phyloP scores from a whole-genome alignment of 2,797 vertebrate species.

The Geotria australis region DNA sequence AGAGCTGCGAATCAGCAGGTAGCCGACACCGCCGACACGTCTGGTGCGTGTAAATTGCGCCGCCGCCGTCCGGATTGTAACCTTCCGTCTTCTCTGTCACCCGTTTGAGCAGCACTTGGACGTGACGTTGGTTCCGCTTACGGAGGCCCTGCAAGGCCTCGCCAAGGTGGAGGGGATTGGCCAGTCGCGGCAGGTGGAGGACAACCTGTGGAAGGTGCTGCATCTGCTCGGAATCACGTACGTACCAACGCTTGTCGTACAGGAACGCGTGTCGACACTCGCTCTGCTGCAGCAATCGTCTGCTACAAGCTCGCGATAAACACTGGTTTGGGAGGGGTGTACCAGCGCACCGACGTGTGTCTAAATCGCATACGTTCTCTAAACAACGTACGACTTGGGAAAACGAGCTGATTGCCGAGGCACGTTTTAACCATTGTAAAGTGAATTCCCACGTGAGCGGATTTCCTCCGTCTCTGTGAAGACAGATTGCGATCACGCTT shows the following conservation, averaged over 20 bases:
- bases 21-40: conserved; percentile 1
- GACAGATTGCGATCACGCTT: too few species aligned
- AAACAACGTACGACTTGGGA: background rate
- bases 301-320: background rate
- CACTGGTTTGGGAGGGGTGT: background rate
- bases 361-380: background rate
- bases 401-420: too few species aligned
- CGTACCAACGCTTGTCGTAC: conserved; percentile 7
- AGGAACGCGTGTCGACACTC: background rate
- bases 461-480: too few species aligned
- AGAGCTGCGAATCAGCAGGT: conserved; percentile 24
- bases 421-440: too few species aligned
- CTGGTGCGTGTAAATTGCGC: background rate
- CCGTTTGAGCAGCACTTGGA: conserved; percentile 18
- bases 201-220: conserved; percentile 58
- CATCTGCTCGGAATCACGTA: conserved; percentile 36
- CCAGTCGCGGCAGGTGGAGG: conserved; percentile 21
- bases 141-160: conserved; percentile 13
- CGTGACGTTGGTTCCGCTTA: conserved; percentile 15
- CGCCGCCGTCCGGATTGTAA: background rate
- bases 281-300: background rate
- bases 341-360: background rate
- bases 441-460: too few species aligned
- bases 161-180: conserved; percentile 10
- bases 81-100: background rate